These are phyloP conservation scores for Diceros bicornis DNA, from an alignment of 2,797 vertebrate species.

Conservation along the genomic window DNA sequence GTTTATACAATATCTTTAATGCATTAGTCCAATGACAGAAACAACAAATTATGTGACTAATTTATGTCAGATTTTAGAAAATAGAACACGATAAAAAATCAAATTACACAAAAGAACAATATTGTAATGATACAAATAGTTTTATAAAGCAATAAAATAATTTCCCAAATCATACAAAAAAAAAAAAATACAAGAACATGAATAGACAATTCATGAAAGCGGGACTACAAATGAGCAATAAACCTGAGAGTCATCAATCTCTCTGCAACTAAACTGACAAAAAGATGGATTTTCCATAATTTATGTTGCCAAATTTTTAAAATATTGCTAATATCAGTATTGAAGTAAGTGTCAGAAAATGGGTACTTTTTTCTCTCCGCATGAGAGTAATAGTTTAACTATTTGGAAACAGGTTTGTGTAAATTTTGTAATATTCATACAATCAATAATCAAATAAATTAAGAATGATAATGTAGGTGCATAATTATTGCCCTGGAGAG, in stretches of 20 bases:
- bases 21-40: background rate
- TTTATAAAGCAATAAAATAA: conserved; percentile 1
- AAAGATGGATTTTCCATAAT: background rate
- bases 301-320: background rate
- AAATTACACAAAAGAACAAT: background rate
- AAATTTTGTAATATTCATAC: background rate
- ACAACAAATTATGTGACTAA: background rate
- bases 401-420: background rate
- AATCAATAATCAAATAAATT: conserved; percentile 4
- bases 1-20: background rate
- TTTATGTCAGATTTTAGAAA: background rate
- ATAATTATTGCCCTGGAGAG: background rate
- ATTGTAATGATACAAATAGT: background rate
- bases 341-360: background rate
- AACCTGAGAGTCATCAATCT: background rate
- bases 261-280: conserved; percentile 4
- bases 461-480: background rate
- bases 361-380: background rate
- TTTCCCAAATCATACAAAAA: background rate
- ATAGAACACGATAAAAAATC: background rate
- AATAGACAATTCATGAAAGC: background rate
- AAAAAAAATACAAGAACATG: background rate
- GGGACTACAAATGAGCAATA: background rate
- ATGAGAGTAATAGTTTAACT: background rate
- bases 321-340: background rate